Percentiles rank a stretch among this genome's conserved stretches.
Evolutionary conservation across 2,113 vertebrate species (phyloP).

Genomic region (Alces alces): DNA sequence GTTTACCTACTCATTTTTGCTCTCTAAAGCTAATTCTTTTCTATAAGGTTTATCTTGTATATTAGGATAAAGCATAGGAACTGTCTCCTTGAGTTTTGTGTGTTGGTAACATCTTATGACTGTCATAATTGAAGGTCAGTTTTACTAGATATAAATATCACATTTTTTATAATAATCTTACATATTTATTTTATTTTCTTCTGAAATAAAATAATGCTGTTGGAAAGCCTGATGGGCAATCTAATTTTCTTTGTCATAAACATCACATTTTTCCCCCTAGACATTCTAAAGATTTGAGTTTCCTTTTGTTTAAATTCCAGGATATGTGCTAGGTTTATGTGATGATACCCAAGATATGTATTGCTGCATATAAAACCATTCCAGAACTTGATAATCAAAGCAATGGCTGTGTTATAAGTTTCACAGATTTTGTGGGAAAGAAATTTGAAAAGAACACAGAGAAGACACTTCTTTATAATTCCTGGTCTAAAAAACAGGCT

Average conservation of each 20-base stretch:
- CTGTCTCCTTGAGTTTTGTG: neutral
- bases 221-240: neutral
- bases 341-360: neutral
- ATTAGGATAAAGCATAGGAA: neutral
- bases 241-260: neutral
- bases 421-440: neutral
- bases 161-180: neutral
- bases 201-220: neutral
- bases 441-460: neutral
- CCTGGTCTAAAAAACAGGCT: neutral
- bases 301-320: neutral
- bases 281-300: neutral
- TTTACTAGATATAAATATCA: neutral
- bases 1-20: neutral
- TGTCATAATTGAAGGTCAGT: neutral
- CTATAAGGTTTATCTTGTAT: neutral
- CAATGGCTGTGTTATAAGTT: neutral
- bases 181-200: neutral
- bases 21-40: neutral
- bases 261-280: accelerated
- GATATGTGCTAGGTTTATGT: neutral
- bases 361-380: neutral
- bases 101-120: neutral
- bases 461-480: neutral
- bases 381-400: neutral